Evolutionary conservation across 2,888 invertebrate species (phyloP), one percentile per base, ranked within the genome.

Genomic region (Aporophyla nigra): DNA sequence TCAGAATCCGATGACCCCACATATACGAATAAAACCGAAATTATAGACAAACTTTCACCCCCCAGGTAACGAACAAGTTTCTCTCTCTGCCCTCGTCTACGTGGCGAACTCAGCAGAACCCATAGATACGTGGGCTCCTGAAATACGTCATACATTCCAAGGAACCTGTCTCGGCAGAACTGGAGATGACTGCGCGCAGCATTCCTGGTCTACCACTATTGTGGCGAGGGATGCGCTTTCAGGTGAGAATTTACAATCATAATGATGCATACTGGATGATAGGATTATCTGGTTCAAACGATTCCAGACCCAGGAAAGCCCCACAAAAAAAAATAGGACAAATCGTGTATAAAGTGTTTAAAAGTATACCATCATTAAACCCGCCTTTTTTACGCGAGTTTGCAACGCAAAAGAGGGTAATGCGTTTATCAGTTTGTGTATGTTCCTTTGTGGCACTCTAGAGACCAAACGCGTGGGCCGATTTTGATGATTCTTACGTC

Each of bases 181-280:
- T 71, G 95, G 94, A 0, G 93, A 95, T 5, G 97, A 97, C 71
- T 98, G 98, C 90, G 96, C 97, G 0, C 97, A 97, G 85, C 97
- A 97, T 70, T 95, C 97, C 59, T 98, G 98, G 98, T 97, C 97
- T 10, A 95, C 98, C 2, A 98, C 98, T 76, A 94, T 98, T 24
- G 96, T 97, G 0, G 97, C 98, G 1, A 97, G 97, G 88, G 98
- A 98, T 90, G 93, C 95, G 78, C 95, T 97, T 66, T 97, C 98
- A 88, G 98, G 98, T 97, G 72, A 87, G 87, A 10, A 19, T 21
- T 58, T 58, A 19, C 1, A 1, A 56, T 6, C 14, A 56, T 56
- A 56, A 58, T 16, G 27, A 58, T 58, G 56, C 1, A 56, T 2
- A 12, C 12, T 43, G 33, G 33, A 33, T 43, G 43, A 7, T 7